A percentile compares a stretch with the other conserved stretches of the same genome.
Conservation (phyloP, 2,797 vertebrate genomes). For the Sarcoramphus papa region DNA sequence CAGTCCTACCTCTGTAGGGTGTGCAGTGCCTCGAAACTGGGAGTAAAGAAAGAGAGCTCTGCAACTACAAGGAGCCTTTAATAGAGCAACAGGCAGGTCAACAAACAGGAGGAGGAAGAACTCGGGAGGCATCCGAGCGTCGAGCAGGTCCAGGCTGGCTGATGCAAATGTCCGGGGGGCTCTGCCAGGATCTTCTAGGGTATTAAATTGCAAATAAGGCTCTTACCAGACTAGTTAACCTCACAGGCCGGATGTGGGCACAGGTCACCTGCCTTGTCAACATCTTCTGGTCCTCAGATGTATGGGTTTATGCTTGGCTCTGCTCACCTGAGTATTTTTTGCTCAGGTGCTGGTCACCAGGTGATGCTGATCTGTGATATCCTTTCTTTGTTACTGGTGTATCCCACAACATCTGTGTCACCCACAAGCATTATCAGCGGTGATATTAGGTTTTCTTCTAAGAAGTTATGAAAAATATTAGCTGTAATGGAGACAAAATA, state of each 20-base stretch:
- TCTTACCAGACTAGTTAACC: not conserved
- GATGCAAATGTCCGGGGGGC: not conserved
- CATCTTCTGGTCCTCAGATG: not conserved
- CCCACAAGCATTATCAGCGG: not conserved
- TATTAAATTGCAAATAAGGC: not conserved
- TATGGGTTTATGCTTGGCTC: not conserved
- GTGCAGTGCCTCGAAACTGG: not conserved
- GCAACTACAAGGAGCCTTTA: not conserved
- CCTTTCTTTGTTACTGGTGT: not conserved
- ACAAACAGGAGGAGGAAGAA: not conserved
- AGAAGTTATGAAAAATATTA: not conserved
- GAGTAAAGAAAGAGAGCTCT: not conserved
- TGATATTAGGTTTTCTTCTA: not conserved
- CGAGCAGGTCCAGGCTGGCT: not conserved
- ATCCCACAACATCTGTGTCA: not conserved
- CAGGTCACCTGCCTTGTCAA: not conserved
- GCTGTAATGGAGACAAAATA: not conserved
- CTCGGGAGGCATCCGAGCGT: not conserved
- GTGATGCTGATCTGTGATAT: not conserved
- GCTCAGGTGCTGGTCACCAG: not conserved
- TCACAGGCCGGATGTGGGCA: not conserved
- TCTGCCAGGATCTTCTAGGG: not conserved
- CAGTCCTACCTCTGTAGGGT: not conserved
- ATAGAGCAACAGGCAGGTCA: not conserved
- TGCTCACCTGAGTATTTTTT: not conserved